Conservation (phyloP, 2,888 invertebrate species). For the Drosophila limbata region DNA sequence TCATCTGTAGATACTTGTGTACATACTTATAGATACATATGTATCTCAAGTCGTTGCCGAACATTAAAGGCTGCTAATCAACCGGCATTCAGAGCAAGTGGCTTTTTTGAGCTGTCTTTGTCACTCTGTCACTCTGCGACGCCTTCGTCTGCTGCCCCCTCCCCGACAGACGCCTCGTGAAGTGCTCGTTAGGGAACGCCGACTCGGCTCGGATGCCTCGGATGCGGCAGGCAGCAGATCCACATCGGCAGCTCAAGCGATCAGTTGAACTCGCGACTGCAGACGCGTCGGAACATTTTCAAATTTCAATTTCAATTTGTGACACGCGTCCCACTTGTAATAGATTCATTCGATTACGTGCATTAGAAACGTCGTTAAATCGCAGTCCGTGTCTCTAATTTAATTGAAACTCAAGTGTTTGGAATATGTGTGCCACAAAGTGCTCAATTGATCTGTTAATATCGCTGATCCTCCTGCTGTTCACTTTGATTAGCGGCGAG, state of each 20-base stretch:
- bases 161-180: too few relatives aligned
- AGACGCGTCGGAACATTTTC: conserved; percentile 39
- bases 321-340: conserved; percentile 48
- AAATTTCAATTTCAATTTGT: neutral
- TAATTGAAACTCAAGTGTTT: conserved; percentile 48
- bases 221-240: conserved; percentile 36
- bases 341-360: conserved; percentile 39
- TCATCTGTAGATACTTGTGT: conserved; percentile 50
- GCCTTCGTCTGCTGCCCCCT: neutral
- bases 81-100: conserved; percentile 73
- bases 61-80: conserved; percentile 74
- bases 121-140: conserved; percentile 16
- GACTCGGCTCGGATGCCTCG: neutral
- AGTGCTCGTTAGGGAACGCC: conserved; percentile 17
- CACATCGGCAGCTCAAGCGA: conserved; percentile 67
- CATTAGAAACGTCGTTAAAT: conserved; percentile 26
- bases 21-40: conserved; percentile 11
- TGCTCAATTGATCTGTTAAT: conserved; percentile 38
- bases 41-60: conserved; percentile 50
- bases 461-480: conserved; percentile 24
- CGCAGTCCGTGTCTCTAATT: conserved; percentile 44
- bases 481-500: conserved; percentile 33
- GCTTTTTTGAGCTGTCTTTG: conserved; percentile 48
- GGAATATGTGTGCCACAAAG: conserved; percentile 39
- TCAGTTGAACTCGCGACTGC: conserved; percentile 58